A percentile compares a stretch with the other conserved stretches of the same genome.
Evolutionary conservation across 2,113 vertebrate genomes (phyloP).

Genomic region (Mormyrus iriodes): DNA sequence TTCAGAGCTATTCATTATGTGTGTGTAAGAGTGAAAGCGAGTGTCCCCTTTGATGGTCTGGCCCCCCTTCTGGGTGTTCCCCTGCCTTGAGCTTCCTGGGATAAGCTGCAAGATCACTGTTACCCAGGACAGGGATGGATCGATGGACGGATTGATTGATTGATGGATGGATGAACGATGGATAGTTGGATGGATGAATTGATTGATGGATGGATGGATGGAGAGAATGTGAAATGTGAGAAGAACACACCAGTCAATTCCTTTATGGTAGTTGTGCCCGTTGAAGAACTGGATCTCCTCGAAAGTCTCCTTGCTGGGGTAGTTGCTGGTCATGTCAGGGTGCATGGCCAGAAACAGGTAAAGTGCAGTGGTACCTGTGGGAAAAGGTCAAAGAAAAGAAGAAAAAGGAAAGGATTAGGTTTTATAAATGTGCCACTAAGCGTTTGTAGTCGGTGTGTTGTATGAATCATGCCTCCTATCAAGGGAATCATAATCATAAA

Average conservation of each 20-base stretch:
- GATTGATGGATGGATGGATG: background rate
- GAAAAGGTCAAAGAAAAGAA: background rate
- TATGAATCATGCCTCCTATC: background rate
- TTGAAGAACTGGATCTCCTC: constrained; percentile 91
- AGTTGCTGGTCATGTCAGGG: constrained; percentile 81
- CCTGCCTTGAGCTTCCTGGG: background rate
- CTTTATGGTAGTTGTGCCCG: constrained; percentile 82
- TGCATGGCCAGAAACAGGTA: constrained; percentile 84
- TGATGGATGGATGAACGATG: background rate
- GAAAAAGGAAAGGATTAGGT: too few species aligned
- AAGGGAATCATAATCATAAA: background rate
- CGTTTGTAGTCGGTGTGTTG: background rate
- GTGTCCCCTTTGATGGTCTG: background rate
- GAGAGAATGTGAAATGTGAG: background rate
- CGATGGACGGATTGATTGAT: background rate
- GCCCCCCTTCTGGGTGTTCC: background rate
- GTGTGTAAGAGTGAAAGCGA: background rate
- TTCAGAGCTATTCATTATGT: background rate
- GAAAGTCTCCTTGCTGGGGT: constrained; percentile 82
- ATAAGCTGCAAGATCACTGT: background rate
- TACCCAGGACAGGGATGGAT: background rate
- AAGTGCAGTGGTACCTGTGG: constrained; percentile 76
- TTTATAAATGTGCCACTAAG: background rate
- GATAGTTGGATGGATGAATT: background rate
- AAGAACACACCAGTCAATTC: constrained; percentile 75